A percentile compares a stretch with the other conserved stretches of the same genome.
Evolutionary conservation across 2,113 vertebrate genomes (phyloP).

Genomic region (Platanista minor): DNA sequence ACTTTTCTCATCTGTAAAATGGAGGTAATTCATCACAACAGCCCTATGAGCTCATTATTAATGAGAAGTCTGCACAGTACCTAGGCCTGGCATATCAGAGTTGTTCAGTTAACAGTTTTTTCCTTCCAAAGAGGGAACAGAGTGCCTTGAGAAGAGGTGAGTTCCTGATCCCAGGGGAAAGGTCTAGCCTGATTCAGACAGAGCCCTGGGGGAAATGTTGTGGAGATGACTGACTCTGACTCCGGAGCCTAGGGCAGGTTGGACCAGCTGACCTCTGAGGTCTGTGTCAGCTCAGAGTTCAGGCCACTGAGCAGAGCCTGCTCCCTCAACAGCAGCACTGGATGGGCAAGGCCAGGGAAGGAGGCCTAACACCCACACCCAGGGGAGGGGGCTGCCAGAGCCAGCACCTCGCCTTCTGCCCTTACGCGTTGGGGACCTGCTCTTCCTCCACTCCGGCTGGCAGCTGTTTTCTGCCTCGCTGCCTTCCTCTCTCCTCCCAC

Average conservation of each 20-base stretch:
- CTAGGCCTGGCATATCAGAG: neutral
- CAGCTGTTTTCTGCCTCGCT: constrained; percentile 63
- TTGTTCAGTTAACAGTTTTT: neutral
- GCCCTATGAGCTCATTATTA: neutral
- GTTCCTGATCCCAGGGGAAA: neutral
- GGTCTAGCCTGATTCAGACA: neutral
- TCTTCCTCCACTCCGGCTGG: constrained; percentile 46
- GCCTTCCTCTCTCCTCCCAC: constrained; percentile 60
- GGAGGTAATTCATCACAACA: neutral
- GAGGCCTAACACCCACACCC: neutral
- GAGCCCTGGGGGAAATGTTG: neutral
- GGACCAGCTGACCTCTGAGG: neutral
- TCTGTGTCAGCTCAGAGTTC: neutral
- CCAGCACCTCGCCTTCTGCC: neutral
- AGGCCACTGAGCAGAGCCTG: neutral
- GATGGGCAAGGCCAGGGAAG: neutral
- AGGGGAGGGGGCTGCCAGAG: neutral
- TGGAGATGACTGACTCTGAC: neutral
- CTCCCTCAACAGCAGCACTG: neutral
- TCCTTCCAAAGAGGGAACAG: neutral
- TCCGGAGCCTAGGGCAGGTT: neutral
- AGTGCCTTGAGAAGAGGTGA: neutral
- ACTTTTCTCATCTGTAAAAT: constrained; percentile 46
- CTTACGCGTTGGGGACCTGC: neutral
- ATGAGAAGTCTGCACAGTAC: constrained; percentile 7